Evolutionary conservation across 2,888 invertebrate species (phyloP).

Genomic region (Lomographa bimaculata): DNA sequence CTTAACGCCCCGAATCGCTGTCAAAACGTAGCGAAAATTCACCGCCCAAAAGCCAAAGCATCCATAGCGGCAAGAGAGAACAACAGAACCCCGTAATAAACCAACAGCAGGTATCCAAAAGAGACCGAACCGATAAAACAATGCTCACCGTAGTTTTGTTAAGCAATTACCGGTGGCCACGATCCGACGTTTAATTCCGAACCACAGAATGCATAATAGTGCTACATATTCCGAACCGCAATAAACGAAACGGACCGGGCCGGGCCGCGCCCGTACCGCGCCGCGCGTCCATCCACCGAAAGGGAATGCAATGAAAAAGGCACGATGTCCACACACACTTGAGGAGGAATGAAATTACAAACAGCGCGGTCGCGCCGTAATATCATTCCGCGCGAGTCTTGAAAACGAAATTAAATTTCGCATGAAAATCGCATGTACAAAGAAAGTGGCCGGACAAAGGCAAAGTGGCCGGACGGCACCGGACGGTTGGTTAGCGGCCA

Average conservation of each 20-base stretch:
- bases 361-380: constrained; percentile 71
- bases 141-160: constrained; percentile 63
- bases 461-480: constrained; percentile 59
- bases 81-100: constrained; percentile 46
- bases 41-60: constrained; percentile 7
- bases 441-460: constrained; percentile 80
- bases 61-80: constrained; percentile 37
- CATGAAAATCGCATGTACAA: constrained; percentile 82
- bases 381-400: constrained; percentile 83
- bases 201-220: no score
- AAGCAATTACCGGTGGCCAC: constrained; percentile 75
- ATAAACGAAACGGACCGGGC: constrained; percentile 68
- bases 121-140: constrained; percentile 63
- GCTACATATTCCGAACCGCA: no score
- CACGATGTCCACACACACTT: constrained; percentile 80
- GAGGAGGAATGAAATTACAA: constrained; percentile 79
- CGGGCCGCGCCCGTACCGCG: constrained; percentile 16
- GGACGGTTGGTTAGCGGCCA: constrained; percentile 67
- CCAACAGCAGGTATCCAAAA: constrained; percentile 46
- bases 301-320: constrained; percentile 83
- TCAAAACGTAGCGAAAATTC: no score
- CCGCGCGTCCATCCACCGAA: constrained; percentile 63
- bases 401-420: constrained; percentile 83
- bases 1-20: no score
- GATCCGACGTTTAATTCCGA: constrained; percentile 77